Evolutionary conservation across 1,140 invertebrate species (phyloP), one percentile per base, ranked within the genome.

Genomic region (Radopholus similis): DNA sequence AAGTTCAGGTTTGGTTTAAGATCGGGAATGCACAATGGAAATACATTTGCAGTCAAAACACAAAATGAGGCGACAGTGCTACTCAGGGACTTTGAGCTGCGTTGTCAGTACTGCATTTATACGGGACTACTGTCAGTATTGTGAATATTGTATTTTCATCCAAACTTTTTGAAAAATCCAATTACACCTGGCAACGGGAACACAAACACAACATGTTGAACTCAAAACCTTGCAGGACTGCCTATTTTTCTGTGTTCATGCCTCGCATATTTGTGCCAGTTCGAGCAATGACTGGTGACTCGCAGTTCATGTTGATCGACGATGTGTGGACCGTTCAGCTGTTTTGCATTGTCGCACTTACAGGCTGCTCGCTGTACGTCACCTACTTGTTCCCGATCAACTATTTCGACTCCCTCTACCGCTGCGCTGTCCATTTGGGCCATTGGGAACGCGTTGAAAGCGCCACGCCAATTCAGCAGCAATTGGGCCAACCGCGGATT

Each of bases 221-320:
- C n/a, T n/a, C n/a, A n/a, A n/a, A n/a, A n/a, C n/a, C n/a, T n/a
- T n/a, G n/a, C n/a, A n/a, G 42, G 32, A 91, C 90, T 75, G 90
- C 92, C 0, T 96, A 95, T 82, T 93, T 95, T 83, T 89, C 90
- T 72, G 90, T 89, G 64, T 90, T 95, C 81, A 88, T 95, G 26
- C 93, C 93, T 0, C 90, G 92, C 76, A 89, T 89, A 77, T 91
- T 93, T 87, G 89, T 90, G 26, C 88, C 90, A 86, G 90, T 91
- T 83, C 59, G 23, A 70, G 66, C 74, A 64, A 21, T 68, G 54
- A 82, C 78, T 28, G 70, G 67, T 40, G 86, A 84, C 73, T 86
- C 87, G 67, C 87, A 92, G 86, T 88, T 87, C 73, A 88, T 88
- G 75, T 83, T 95, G 26, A 94, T 92, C 82, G 91, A 95, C 83